phyloP scores from a whole-genome alignment of 2,797 vertebrate species.

The Danio jaintianensis region DNA sequence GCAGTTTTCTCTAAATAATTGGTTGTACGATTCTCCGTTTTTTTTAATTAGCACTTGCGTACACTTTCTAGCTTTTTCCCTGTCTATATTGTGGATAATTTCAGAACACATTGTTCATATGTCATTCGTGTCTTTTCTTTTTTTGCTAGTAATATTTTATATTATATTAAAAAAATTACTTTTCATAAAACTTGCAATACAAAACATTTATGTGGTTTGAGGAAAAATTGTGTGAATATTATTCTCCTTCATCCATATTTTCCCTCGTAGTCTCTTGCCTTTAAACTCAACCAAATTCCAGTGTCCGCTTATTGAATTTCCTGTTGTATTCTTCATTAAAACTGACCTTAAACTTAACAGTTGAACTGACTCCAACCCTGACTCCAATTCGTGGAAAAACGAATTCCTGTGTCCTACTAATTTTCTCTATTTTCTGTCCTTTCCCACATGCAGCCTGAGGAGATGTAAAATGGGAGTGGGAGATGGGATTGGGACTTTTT shows the following conservation, averaged over 20 bases:
- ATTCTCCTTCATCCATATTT: neutral
- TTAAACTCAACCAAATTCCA: neutral
- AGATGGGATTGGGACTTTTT: slow-evolving; percentile 43
- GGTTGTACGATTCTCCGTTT: no score
- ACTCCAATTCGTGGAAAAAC: neutral
- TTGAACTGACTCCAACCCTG: slow-evolving; percentile 15
- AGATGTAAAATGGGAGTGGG: slow-evolving; percentile 76
- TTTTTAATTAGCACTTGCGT: no score
- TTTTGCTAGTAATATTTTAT: no score
- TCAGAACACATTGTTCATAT: no score
- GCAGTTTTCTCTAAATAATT: no score
- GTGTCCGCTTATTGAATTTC: neutral
- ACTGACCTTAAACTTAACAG: neutral
- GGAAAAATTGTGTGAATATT: no score
- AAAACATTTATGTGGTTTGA: no score
- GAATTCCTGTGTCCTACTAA: neutral
- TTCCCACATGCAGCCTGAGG: slow-evolving; percentile 88
- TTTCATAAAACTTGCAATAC: no score
- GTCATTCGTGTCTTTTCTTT: no score
- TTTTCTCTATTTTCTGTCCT: slow-evolving; percentile 58
- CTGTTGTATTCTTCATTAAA: neutral
- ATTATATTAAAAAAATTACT: no score
- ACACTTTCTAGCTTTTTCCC: no score
- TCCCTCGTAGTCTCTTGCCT: neutral
- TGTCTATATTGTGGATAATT: no score